A percentile compares a stretch with the other conserved stretches of the same genome.
Evolutionary conservation across 2,797 vertebrate genomes (phyloP).

Genomic region (Atherinosoma microstoma): DNA sequence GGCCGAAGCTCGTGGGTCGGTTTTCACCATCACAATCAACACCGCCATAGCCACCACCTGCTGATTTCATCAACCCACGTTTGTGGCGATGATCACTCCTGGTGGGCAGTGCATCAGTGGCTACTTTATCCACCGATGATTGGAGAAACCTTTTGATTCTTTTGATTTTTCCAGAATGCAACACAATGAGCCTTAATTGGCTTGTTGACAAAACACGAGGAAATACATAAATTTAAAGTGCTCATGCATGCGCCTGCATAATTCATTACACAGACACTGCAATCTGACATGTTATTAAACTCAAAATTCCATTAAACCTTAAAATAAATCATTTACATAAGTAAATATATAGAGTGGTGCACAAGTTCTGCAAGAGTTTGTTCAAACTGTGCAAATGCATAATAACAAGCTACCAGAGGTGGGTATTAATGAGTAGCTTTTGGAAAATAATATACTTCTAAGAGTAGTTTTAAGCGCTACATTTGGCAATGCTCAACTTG

Average conservation of each 20-base stretch:
- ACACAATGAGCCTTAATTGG: conserved; percentile 63
- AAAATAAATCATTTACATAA: conserved; percentile 38
- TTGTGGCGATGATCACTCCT: conserved; percentile 48
- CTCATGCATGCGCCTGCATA: conserved; percentile 47
- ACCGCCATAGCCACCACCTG: background rate
- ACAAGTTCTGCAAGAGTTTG: conserved; percentile 11
- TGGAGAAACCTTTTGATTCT: conserved; percentile 61
- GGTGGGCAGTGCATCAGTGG: conserved; percentile 48
- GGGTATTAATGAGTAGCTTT: too few relatives aligned
- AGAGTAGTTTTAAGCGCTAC: too few relatives aligned
- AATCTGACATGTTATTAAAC: conserved; percentile 64
- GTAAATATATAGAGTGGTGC: conserved; percentile 3
- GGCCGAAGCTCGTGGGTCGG: conserved; percentile 17
- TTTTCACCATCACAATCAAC: conserved; percentile 51
- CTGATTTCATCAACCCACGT: conserved; percentile 26
- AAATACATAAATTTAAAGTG: conserved; percentile 56
- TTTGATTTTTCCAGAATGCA: conserved; percentile 42
- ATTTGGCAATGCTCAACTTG: too few relatives aligned
- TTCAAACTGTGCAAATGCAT: background rate
- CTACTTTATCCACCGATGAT: conserved; percentile 42
- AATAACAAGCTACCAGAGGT: too few relatives aligned
- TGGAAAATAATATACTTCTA: too few relatives aligned
- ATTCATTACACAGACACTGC: conserved; percentile 51
- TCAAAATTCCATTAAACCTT: conserved; percentile 50
- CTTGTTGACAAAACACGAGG: conserved; percentile 49